Percentiles rank a stretch among this genome's conserved stretches.
Evolutionary conservation across 2,113 vertebrate species (phyloP).

Genomic region (Taxidea taxus): DNA sequence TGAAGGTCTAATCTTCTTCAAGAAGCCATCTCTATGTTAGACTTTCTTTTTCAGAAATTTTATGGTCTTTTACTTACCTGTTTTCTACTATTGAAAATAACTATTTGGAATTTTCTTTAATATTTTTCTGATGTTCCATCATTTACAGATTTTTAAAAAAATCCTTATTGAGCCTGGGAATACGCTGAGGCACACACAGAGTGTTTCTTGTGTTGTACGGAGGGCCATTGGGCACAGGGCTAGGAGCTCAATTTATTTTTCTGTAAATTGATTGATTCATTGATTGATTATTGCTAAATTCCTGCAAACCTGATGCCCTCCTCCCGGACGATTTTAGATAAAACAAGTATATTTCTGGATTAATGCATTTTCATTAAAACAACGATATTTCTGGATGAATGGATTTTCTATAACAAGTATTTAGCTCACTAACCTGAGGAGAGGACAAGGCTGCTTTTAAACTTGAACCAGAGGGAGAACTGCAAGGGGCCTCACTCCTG

Average conservation of each 20-base stretch:
- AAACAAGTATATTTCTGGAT: not conserved
- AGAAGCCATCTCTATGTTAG: not conserved
- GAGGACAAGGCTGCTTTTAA: not conserved
- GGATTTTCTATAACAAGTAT: not conserved
- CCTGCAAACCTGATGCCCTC: not conserved
- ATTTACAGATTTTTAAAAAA: not conserved
- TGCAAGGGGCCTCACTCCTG: not conserved
- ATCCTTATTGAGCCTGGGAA: not conserved
- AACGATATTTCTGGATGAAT: not conserved
- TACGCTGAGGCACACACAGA: no score
- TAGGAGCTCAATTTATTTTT: not conserved
- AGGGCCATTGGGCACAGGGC: not conserved
- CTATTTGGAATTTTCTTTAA: not conserved
- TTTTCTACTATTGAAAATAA: conserved; percentile 11
- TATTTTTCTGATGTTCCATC: not conserved
- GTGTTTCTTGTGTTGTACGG: not conserved
- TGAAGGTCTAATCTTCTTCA: not conserved
- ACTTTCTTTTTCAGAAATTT: not conserved
- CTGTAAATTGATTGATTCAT: not conserved
- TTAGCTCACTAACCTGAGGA: not conserved
- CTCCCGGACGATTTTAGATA: not conserved
- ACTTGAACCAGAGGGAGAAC: not conserved
- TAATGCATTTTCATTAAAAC: not conserved
- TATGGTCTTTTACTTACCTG: not conserved
- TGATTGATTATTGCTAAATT: not conserved